These are phyloP conservation scores for Oriolus oriolus DNA, from an alignment of 2,113 vertebrate genomes.

Conservation along the genomic window DNA sequence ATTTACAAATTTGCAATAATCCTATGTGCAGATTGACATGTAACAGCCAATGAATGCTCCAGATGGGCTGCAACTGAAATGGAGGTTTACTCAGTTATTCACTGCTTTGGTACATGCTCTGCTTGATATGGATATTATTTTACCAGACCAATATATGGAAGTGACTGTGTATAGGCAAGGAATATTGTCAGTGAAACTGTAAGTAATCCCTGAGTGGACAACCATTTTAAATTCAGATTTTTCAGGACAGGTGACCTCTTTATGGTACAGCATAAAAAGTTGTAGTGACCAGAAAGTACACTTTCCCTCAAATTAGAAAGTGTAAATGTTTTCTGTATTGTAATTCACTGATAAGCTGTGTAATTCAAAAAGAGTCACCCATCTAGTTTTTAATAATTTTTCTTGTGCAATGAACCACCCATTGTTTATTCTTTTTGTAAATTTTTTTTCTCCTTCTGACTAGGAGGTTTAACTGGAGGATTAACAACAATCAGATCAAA, in stretches of 20 bases:
- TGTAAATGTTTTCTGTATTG: neutral
- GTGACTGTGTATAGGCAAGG: neutral
- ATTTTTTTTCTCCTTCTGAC: neutral
- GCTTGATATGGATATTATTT: neutral
- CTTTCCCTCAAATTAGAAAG: neutral
- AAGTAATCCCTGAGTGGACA: neutral
- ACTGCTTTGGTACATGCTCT: neutral
- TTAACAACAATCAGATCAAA: neutral
- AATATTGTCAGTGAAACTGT: neutral
- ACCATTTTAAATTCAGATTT: neutral
- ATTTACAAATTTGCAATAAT: neutral
- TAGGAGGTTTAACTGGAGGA: neutral
- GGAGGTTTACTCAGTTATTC: neutral
- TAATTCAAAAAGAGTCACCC: neutral
- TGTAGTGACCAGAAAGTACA: neutral
- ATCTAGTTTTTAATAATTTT: neutral
- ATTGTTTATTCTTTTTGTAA: neutral
- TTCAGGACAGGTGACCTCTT: neutral
- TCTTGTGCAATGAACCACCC: neutral
- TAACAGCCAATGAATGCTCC: neutral
- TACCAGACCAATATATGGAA: neutral
- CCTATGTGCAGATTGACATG: neutral
- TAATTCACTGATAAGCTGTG: neutral
- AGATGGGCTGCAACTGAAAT: neutral
- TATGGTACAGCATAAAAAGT: neutral